Conservation (phyloP, 2,797 vertebrate species). For the Enoplosus armatus region DNA sequence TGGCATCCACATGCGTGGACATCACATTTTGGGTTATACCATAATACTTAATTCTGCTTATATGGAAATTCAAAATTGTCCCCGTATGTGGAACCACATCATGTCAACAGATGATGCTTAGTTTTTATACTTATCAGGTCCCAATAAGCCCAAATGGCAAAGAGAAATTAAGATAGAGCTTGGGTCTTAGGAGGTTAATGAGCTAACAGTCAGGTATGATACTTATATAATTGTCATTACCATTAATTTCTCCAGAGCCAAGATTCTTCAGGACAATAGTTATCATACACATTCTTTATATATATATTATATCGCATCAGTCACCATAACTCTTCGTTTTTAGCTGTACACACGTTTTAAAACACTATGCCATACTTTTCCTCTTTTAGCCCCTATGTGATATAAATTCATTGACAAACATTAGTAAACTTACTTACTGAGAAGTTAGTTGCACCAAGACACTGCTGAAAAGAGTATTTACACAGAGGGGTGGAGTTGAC, state of each 20-base stretch:
- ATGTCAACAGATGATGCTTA: no score
- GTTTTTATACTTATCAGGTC: no score
- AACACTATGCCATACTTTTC: slow-evolving; percentile 6
- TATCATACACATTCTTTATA: not conserved
- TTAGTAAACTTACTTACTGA: slow-evolving; percentile 36
- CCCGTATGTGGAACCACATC: no score
- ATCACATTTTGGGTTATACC: no score
- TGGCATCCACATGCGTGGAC: no score
- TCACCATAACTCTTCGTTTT: slow-evolving; percentile 4
- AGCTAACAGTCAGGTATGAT: slow-evolving; percentile 18
- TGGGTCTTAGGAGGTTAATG: no score
- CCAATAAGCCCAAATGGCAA: no score
- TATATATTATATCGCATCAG: not conserved
- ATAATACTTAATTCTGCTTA: no score
- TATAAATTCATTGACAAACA: slow-evolving; percentile 47
- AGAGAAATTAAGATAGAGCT: no score
- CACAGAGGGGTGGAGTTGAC: slow-evolving; percentile 35
- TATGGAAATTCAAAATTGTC: no score
- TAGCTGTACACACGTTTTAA: slow-evolving; percentile 16
- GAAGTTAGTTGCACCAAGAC: slow-evolving; percentile 48
- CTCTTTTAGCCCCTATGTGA: slow-evolving; percentile 19
- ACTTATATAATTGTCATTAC: slow-evolving; percentile 1
- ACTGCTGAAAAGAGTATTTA: slow-evolving; percentile 71
- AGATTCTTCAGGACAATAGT: no score
- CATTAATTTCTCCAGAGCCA: not conserved